Evolutionary conservation across 2,113 vertebrate species (phyloP), one percentile per base, ranked within the genome.

Genomic region (Falcunculus frontatus): DNA sequence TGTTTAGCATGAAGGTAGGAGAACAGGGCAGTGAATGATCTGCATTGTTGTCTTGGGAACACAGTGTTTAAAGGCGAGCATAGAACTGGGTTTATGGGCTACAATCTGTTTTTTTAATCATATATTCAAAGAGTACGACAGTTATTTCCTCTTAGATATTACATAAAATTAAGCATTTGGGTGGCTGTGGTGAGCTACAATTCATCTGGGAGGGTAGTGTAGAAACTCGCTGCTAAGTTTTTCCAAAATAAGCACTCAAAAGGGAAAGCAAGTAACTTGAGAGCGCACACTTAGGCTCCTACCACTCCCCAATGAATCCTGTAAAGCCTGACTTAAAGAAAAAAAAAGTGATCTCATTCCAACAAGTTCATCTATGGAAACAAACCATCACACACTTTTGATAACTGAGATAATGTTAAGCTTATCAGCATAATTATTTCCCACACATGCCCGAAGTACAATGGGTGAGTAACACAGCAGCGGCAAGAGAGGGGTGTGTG

Each of bases 401-500:
- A 90, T 93, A 85, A 68, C 1, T 41, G 83, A 89, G 88, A 84
- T 86, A 89, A 59, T 6, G 55, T 59, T 59, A 59, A 75, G 14
- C 46, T 87, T 89, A 95, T 84, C 94, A 56, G 64, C 64, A 7
- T 59, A 84, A 95, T 87, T 83, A 84, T 90, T 96, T 94, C 88
- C 68, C 4, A 1, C 85, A 67, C 77, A 30, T 81, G 89, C 42
- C 29, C 4, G 4, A 23, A 67, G 56, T 11, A 89, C 89, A 92
- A 86, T 78, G 69, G 86, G 64, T 84, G 88, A 86, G 55, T 64
- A 88, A 49, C 60, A 11, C 42, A 14, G 55, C 41, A 44, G 59
- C 0, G 0, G 55, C 60, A 26, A 69, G 69, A 74, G 55, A 42
- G 75, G 35, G 77, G 56, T 1, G 0, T 0, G 0, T 53, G 67